phyloP scores from a whole-genome alignment of 2,113 vertebrate species.

The Athene cunicularia region DNA sequence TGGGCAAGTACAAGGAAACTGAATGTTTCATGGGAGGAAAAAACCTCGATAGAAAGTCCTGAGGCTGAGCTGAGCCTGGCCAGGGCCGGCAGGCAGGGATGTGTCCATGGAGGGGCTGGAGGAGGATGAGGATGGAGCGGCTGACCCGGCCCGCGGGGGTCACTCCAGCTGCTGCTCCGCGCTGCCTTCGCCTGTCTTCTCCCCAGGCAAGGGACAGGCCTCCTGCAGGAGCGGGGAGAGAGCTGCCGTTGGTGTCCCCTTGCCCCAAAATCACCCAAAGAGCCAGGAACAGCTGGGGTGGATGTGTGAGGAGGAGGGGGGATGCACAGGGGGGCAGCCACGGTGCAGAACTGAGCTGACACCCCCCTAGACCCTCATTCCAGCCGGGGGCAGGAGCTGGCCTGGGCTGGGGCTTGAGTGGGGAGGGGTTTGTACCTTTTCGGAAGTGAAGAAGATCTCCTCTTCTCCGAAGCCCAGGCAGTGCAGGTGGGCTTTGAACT shows the following conservation, averaged over 20 bases:
- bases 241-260: fast-evolving
- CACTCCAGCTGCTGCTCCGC: fast-evolving
- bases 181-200: fast-evolving
- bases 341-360: fast-evolving
- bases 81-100: fast-evolving
- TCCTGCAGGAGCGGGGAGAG: neutral
- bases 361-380: neutral
- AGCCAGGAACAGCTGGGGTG: fast-evolving
- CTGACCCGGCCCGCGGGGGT: fast-evolving
- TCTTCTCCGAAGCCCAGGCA: constrained; percentile 7
- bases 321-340: neutral
- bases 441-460: neutral
- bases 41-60: neutral
- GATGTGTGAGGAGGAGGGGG: neutral
- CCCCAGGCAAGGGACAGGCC: neutral
- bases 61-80: neutral
- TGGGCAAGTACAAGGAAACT: fast-evolving
- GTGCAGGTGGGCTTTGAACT: neutral
- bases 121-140: neutral
- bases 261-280: neutral
- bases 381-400: neutral
- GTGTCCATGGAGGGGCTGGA: neutral
- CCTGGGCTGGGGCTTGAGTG: fast-evolving
- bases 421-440: neutral
- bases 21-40: neutral